Evolutionary conservation across 53 echinoderm and acorn worm genomes (phyloP).

Genomic region (Echinometra lucunter): DNA sequence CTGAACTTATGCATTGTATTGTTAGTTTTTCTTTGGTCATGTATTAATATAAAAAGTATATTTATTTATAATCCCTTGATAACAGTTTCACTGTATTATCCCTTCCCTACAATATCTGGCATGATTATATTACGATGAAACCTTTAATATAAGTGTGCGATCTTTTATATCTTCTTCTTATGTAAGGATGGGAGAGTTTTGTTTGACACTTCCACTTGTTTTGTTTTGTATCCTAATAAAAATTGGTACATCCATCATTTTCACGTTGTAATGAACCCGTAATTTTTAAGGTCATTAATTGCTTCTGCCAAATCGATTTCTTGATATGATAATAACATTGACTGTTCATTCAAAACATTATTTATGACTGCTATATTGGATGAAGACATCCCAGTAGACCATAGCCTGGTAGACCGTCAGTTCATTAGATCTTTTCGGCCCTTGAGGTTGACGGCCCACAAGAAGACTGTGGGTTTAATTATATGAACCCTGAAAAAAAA

Average conservation of each 20-base stretch:
- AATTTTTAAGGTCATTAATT: background rate
- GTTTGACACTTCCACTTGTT: background rate
- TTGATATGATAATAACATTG: no score
- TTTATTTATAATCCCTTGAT: background rate
- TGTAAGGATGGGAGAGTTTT: slow-evolving; percentile 5
- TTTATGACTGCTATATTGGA: no score
- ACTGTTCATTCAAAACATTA: no score
- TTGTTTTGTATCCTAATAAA: slow-evolving; percentile 30
- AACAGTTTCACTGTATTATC: background rate
- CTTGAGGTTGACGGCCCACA: no score
- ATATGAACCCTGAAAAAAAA: no score
- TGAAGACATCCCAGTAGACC: no score
- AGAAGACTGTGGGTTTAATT: no score
- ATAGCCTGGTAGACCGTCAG: no score
- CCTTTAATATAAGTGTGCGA: background rate
- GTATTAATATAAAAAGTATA: background rate
- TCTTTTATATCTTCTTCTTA: background rate
- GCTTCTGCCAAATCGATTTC: background rate
- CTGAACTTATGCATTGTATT: background rate
- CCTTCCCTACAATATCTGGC: background rate
- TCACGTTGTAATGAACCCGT: background rate
- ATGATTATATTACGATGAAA: background rate
- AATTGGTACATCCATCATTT: background rate
- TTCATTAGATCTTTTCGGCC: no score
- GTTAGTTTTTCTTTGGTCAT: background rate